Evolutionary conservation across 2,888 invertebrate genomes (phyloP), one percentile per base, ranked within the genome.

Genomic region (Drosophila tanythrix): DNA sequence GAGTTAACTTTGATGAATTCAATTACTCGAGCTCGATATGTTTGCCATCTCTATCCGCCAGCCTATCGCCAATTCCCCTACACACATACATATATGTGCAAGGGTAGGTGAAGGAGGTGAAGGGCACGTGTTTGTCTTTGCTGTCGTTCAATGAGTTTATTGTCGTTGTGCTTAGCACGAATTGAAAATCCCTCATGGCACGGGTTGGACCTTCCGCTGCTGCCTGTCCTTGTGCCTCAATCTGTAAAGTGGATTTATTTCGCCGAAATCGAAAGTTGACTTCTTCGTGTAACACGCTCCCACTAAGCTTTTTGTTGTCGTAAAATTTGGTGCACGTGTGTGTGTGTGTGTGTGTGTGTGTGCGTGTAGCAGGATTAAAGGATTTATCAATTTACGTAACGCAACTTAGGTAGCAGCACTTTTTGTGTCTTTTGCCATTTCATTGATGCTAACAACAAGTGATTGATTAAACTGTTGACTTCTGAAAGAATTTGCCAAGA

Each of bases 1-100:
- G 79, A 89, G 87, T 90, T 90, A 87, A 89, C 90, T 87, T 87
- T 90, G 87, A 87, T 87, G 87, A 87, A 87, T 90, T 90, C 90
- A 87, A 87, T 87, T 87, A 87, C 87, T 80, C 50, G 80, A 75
- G 85, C 76, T 81, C 76, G 70, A 73, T 79, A 76, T 69, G 70
- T 59, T 65, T 57, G 60, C 60, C 70, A 48, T 70, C 61, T 65
- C 73, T 59, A 35, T 79, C 43, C 43, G 48, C n/a, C 29, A 40
- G 35, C 40, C 50, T 53, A 63, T 53, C 50, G 59, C 56, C 57
- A 36, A 48, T 33, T 79, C 72, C 72, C 66, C 53, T 25, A 57
- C 46, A 21, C 21, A 21, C 21, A 21, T 1, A 21, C 21, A 35
- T 70, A 33, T 15, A 51, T n/a, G 10, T 15, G 27, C 11, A 15